phyloP scores from a whole-genome alignment of 2,797 vertebrate species.

The Novumbra hubbsi region DNA sequence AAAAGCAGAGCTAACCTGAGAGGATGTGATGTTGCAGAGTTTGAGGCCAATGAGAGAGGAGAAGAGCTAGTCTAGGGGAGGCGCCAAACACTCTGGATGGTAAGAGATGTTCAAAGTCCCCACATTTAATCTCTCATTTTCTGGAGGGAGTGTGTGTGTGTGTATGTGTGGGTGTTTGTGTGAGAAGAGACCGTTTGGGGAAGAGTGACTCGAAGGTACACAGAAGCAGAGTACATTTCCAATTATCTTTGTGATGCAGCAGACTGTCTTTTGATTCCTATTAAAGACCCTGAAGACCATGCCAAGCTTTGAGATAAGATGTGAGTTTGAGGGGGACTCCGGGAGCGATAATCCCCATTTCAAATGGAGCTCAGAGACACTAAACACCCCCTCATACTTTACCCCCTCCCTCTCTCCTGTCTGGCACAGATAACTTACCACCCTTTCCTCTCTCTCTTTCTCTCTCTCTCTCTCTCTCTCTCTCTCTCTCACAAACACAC shows the following conservation, averaged over 20 bases:
- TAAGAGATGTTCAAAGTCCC: constrained; percentile 39
- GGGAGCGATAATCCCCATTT: constrained; percentile 70
- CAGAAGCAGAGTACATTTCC: constrained; percentile 53
- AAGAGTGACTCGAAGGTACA: constrained; percentile 40
- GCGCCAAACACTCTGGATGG: constrained; percentile 41
- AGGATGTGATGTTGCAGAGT: too few species aligned
- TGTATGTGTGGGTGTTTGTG: constrained; percentile 30
- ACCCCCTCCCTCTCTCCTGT: constrained; percentile 53
- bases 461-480: not conserved
- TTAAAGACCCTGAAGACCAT: constrained; percentile 43
- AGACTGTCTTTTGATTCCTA: constrained; percentile 18
- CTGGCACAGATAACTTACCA: constrained; percentile 65
- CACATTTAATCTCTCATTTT: constrained; percentile 2
- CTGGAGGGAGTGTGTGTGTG: constrained; percentile 8
- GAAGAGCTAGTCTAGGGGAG: constrained; percentile 28
- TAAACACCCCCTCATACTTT: constrained; percentile 34
- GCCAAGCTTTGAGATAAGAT: constrained; percentile 47
- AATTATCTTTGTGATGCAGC: constrained; percentile 55
- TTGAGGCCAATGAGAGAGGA: constrained; percentile 2
- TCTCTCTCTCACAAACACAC: not conserved
- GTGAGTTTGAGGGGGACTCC: constrained; percentile 59
- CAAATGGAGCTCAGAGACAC: constrained; percentile 71
- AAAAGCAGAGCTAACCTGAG: too few species aligned
- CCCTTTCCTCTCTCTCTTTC: constrained; percentile 21
- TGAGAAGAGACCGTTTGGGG: constrained; percentile 22